A percentile compares a stretch with the other conserved stretches of the same genome.
Evolutionary conservation across 2,888 invertebrate species (phyloP).

Genomic region (Galerucella pusilla): DNA sequence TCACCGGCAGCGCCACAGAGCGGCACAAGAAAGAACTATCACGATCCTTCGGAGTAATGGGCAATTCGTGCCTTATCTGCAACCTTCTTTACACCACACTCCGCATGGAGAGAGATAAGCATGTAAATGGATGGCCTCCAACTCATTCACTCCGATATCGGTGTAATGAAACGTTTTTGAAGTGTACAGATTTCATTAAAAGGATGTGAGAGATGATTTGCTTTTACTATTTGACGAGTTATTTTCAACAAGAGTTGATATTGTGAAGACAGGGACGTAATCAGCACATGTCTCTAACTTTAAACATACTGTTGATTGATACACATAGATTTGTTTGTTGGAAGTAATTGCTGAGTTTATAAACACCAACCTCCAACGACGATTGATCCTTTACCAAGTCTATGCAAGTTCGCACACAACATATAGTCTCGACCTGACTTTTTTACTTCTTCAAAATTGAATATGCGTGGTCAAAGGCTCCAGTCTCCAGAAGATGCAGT

Average conservation of each 20-base stretch:
- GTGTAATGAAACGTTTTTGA: conserved; percentile 23
- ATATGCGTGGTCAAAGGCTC: too few relatives aligned
- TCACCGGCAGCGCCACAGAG: conserved; percentile 50
- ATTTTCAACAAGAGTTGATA: conserved; percentile 3
- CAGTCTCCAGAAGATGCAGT: too few relatives aligned
- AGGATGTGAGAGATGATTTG: conserved; percentile 7
- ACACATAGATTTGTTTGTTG: too few relatives aligned
- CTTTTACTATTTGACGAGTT: conserved; percentile 11
- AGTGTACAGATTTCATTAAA: conserved; percentile 20
- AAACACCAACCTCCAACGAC: too few relatives aligned
- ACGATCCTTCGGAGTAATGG: conserved; percentile 58
- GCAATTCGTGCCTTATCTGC: conserved; percentile 62
- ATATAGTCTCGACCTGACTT: too few relatives aligned
- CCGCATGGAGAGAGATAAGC: conserved; percentile 57
- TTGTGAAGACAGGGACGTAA: neutral
- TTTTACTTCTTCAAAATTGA: too few relatives aligned
- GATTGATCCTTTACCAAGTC: too few relatives aligned
- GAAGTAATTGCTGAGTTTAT: too few relatives aligned
- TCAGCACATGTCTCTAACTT: neutral
- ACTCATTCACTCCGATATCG: conserved; percentile 16
- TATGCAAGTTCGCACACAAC: too few relatives aligned
- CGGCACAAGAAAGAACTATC: conserved; percentile 55
- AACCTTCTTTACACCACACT: conserved; percentile 54
- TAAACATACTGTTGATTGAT: too few relatives aligned
- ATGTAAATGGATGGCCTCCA: conserved; percentile 51